Evolutionary conservation across 2,113 vertebrate genomes (phyloP).

Genomic region (Xiphorhynchus elegans): DNA sequence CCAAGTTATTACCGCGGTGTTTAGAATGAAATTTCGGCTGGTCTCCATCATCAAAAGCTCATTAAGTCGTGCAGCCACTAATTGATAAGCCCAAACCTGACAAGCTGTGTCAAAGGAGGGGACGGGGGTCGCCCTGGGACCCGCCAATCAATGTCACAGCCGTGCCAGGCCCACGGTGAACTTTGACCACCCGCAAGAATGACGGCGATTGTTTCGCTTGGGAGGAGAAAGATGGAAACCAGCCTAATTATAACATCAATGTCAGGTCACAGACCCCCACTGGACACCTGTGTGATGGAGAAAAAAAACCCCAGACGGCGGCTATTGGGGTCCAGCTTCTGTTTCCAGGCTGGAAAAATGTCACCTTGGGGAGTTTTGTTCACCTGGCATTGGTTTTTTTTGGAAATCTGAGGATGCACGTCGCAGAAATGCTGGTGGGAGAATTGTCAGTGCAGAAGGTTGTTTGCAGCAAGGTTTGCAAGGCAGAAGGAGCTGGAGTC

Average conservation of each 20-base stretch:
- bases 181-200: slow-evolving; percentile 61
- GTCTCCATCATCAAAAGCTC: slow-evolving; percentile 65
- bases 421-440: background rate
- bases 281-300: slow-evolving; percentile 39
- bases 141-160: slow-evolving; percentile 41
- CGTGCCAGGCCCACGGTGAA: background rate
- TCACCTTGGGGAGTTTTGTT: background rate
- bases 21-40: background rate
- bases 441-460: background rate
- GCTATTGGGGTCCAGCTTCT: background rate
- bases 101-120: background rate
- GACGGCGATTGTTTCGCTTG: slow-evolving; percentile 18
- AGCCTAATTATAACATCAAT: slow-evolving; percentile 51
- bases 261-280: slow-evolving; percentile 5
- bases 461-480: background rate
- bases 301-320: fast-evolving
- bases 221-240: background rate
- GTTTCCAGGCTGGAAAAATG: background rate
- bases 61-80: slow-evolving; percentile 37
- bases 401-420: fast-evolving
- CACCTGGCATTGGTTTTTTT: fast-evolving
- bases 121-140: background rate
- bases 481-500: background rate
- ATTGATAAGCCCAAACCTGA: slow-evolving; percentile 33
- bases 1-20: background rate